Evolutionary conservation across 2,113 vertebrate species (phyloP).

Genomic region (Dasyprocta punctata): DNA sequence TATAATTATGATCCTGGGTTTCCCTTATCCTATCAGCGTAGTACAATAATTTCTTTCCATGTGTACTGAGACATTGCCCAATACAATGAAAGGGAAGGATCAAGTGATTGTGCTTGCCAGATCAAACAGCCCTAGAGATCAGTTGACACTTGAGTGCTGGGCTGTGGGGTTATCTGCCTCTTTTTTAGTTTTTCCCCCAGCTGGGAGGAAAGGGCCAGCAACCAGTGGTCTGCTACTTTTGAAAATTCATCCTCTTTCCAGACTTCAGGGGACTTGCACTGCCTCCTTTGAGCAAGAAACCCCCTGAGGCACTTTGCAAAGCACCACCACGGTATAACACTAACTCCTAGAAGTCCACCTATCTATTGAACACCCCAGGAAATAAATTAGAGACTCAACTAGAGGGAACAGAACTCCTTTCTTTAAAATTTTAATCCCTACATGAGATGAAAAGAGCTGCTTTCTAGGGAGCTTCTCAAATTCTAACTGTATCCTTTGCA

Average conservation of each 20-base stretch:
- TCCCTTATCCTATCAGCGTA: neutral
- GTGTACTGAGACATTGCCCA: neutral
- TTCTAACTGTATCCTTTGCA: neutral
- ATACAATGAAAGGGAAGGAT: conserved; percentile 15
- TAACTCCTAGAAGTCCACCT: conserved; percentile 34
- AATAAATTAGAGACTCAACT: conserved; percentile 40
- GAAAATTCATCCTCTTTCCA: conserved; percentile 17
- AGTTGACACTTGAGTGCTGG: neutral
- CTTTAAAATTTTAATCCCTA: conserved; percentile 53
- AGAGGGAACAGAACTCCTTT: conserved; percentile 17
- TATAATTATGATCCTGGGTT: neutral
- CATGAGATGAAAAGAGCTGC: neutral
- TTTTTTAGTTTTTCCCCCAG: neutral
- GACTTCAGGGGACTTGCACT: neutral
- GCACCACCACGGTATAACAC: neutral
- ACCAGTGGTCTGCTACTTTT: neutral
- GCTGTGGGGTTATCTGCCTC: neutral
- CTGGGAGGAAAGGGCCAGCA: neutral
- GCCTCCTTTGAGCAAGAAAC: conserved; percentile 50
- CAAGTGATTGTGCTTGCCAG: neutral
- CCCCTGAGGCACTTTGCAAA: conserved; percentile 47
- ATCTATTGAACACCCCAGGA: conserved; percentile 12
- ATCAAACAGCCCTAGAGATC: conserved; percentile 21
- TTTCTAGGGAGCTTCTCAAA: conserved; percentile 11
- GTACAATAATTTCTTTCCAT: neutral